Evolutionary conservation across 30 jellyfish, hydroid and myxozoan species (phyloP).

Genomic region (Rhopilema esculentum): DNA sequence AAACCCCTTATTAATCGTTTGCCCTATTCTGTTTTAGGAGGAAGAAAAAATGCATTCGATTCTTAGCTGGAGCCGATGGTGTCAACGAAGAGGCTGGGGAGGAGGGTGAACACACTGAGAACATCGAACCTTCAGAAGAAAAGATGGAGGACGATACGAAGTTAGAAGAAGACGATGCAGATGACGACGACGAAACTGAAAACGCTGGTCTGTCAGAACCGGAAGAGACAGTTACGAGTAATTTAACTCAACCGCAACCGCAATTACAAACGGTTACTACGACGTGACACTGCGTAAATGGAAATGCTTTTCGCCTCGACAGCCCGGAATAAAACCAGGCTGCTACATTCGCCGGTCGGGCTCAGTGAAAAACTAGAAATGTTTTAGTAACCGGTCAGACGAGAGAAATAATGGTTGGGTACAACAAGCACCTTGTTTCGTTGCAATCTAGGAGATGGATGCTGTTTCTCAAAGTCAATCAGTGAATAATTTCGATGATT

Average conservation of each 20-base stretch:
- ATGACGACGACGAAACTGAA: constrained; percentile 63
- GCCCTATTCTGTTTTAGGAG: constrained; percentile 68
- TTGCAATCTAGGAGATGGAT: background rate
- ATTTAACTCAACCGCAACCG: constrained; percentile 49
- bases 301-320: background rate
- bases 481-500: background rate
- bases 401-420: background rate
- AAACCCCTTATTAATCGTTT: background rate
- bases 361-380: background rate
- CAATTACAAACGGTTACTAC: constrained; percentile 45
- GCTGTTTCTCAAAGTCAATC: background rate
- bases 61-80: constrained; percentile 96
- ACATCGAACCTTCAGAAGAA: constrained; percentile 58
- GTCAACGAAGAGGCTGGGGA: constrained; percentile 84
- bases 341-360: background rate
- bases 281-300: constrained; percentile 29
- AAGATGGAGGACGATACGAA: constrained; percentile 40
- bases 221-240: constrained; percentile 38
- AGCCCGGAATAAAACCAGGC: background rate
- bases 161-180: constrained; percentile 47
- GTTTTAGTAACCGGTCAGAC: background rate
- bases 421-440: background rate
- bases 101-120: constrained; percentile 80
- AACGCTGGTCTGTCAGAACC: constrained; percentile 46
- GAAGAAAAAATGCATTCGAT: constrained; percentile 98